Evolutionary conservation across 2,797 vertebrate species (phyloP), one percentile per base, ranked within the genome.

Genomic region (Erpetoichthys calabaricus): DNA sequence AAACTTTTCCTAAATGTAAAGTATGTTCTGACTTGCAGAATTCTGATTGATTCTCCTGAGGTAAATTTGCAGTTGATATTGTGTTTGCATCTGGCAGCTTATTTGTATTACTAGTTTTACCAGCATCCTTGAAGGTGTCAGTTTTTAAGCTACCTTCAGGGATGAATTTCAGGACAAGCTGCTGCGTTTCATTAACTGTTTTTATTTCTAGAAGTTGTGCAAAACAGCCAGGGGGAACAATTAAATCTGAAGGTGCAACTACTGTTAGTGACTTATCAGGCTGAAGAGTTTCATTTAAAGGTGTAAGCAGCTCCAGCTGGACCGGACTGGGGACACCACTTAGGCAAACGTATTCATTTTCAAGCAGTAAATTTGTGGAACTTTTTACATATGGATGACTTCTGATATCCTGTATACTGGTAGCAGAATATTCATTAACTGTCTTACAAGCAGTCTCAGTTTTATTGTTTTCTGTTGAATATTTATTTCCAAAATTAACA

Each of bases 181-280:
- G 91, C 56, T 90, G 92, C 0, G 88, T 81, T 49, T 89, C 90
- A 0, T 95, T 92, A 50, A 94, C 86, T 41, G 90, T 89, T 74
- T 91, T 96, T 56, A 98, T 86, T 41, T 96, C 91, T 8, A 95
- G 79, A 55, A 98, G 68, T 70, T 98, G 89, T 57, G 94, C 92
- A 64, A 94, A 74, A 71, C 92, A 97, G 66, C 92, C 94, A 1
- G 89, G 81, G 3, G 92, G 93, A 57, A 97, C 90, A 2, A 85
- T 82, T 4, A 97, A 81, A 59, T 91, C 89, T 42, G 93, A 84
- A 0, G 95, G 94, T 0, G 92, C 89, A 56, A 92, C 79, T 4
- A 98, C 89, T 0, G 90, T 97, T 58, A 98, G 73, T 2, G 94
- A 91, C 67, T 88, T 76, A 53, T 90, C 89, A 42, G 89, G 87